Evolutionary conservation across 2,888 invertebrate species (phyloP).

Genomic region (Tuta absoluta): DNA sequence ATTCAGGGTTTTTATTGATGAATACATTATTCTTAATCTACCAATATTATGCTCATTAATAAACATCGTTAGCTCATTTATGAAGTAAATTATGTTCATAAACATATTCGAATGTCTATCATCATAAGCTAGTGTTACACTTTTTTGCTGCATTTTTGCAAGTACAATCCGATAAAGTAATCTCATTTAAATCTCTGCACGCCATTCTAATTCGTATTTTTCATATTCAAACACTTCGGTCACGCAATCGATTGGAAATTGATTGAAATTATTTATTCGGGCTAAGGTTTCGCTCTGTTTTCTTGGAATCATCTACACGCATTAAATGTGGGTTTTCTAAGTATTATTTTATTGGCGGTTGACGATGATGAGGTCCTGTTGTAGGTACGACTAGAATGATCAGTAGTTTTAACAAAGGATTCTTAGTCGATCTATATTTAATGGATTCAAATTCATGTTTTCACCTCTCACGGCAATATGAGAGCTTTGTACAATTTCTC

Average conservation of each 20-base stretch:
- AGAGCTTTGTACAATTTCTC: too few species aligned
- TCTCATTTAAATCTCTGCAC: slow-evolving; percentile 21
- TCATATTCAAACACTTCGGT: slow-evolving; percentile 22
- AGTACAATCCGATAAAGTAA: slow-evolving; percentile 1
- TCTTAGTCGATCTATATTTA: too few species aligned
- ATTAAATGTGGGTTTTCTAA: neutral
- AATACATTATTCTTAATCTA: neutral
- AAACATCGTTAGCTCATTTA: neutral
- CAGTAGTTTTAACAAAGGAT: too few species aligned
- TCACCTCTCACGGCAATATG: too few species aligned
- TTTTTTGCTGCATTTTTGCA: slow-evolving; percentile 5
- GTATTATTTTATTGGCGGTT: neutral
- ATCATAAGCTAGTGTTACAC: neutral
- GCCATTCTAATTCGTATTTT: slow-evolving; percentile 27
- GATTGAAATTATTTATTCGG: slow-evolving; percentile 16
- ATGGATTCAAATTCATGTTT: too few species aligned
- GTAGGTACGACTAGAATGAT: too few species aligned
- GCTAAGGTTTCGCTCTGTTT: slow-evolving; percentile 23
- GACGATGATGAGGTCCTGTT: neutral
- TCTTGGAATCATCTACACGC: neutral
- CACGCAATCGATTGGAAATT: slow-evolving; percentile 25
- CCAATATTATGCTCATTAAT: neutral
- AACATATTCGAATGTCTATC: neutral
- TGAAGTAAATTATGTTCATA: neutral
- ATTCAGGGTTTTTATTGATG: too few species aligned